phyloP scores from a whole-genome alignment of 2,888 invertebrate species.

The Zygogramma bicolorata region DNA sequence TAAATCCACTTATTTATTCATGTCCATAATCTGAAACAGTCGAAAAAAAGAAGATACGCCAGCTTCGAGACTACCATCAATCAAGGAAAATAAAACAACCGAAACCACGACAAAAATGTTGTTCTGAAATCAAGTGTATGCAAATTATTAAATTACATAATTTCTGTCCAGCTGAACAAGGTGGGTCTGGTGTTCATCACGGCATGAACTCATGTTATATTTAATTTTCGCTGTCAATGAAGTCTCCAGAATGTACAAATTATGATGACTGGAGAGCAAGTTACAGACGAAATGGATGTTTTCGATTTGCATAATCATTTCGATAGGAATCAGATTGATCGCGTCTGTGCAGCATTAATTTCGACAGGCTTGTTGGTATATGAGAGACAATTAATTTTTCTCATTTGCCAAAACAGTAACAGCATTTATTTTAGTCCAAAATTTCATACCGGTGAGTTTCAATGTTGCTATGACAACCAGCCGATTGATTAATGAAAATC shows the following conservation, averaged over 20 bases:
- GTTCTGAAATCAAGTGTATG: conserved; percentile 46
- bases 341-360: not conserved
- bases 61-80: conserved; percentile 16
- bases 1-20: not conserved
- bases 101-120: conserved; percentile 27
- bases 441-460: too few species aligned
- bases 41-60: not conserved
- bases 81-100: conserved; percentile 12
- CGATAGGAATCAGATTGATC: conserved; percentile 3
- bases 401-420: too few species aligned
- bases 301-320: conserved; percentile 15
- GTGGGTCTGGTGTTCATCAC: conserved; percentile 12
- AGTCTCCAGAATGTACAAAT: conserved; percentile 16
- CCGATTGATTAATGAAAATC: too few species aligned
- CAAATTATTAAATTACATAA: conserved; percentile 43
- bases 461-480: too few species aligned
- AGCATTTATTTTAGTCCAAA: too few species aligned
- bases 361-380: too few species aligned
- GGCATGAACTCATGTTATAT: conserved; percentile 22
- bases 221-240: conserved; percentile 26
- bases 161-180: conserved; percentile 21
- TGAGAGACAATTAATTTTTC: too few species aligned
- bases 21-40: not conserved
- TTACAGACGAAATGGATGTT: conserved; percentile 22
- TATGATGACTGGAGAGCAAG: conserved; percentile 5